Base-by-base conservation (phyloP, 2,113 vertebrate genomes). In the Salminus brasiliensis region DNA sequence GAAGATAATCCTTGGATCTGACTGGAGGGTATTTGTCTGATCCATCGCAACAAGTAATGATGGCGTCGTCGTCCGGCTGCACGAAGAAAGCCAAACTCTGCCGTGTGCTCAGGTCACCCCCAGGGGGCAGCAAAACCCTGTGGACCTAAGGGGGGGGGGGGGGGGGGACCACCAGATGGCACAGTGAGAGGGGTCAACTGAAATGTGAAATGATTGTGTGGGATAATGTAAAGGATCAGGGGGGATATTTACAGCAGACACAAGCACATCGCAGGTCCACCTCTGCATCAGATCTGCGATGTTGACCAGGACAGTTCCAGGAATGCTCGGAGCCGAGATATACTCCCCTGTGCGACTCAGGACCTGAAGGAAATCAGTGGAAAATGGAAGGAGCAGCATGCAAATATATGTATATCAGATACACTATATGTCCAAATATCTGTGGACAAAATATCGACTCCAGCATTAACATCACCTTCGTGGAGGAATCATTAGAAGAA, bases 251-350 rank as follows among this genome's bases (percentile, higher is more conserved):
- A 94, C 94, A 74, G 83, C 88, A 25, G 94, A 94, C 29, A 93
- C 25, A 9, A 92, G 90, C 18, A 29, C 15, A 16, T 94, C 90
- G 9, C 82, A 85, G 32, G 93, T 94, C 94, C 93, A 94, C 49
- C 92, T 86, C 88, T 94, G 93, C 92, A 94, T 89, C 74, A 94
- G 23, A 75, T 94, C 92, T 4, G 90, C 93, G 3, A 93, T 84
- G 67, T 94, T 94, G 34, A 94, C 16, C 15, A 94, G 85, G 39
- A 93, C 87, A 0, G 90, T 87, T 30, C 89, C 93, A 15, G 91
- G 87, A 57, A 93, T 62, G 16, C 11, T 9, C 18, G 91, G 89
- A 9, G 73, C 90, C 11, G 53, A 23, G 68, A 93, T 60, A 79
- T 81, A 94, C 5, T 93, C 85, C 0, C 91, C 91, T 12, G 91